Percentiles rank a stretch among this genome's conserved stretches.
phyloP scores from a whole-genome alignment of 2,113 vertebrate species.

The Scalopus aquaticus region DNA sequence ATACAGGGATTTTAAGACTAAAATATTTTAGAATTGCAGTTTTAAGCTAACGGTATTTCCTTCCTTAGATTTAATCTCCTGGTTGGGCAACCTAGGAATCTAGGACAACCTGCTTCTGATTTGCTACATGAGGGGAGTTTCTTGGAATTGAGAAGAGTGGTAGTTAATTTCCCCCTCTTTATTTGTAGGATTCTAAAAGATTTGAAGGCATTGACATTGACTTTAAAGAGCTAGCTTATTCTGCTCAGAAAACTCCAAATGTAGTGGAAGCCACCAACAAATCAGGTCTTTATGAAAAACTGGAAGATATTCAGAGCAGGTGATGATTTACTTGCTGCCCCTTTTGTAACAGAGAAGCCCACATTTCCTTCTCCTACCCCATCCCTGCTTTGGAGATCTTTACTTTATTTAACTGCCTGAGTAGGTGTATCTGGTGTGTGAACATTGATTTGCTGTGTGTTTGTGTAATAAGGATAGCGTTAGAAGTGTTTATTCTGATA shows the following conservation, averaged over 20 bases:
- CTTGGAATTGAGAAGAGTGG: neutral
- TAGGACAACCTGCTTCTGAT: neutral
- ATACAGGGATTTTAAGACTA: neutral
- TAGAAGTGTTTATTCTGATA: neutral
- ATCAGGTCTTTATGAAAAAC: slow-evolving; percentile 89
- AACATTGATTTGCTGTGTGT: neutral
- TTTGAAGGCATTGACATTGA: slow-evolving; percentile 94
- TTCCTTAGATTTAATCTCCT: neutral
- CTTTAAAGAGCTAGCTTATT: slow-evolving; percentile 92
- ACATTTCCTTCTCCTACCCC: neutral
- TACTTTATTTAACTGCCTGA: neutral
- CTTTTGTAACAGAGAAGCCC: neutral
- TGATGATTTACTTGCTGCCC: slow-evolving; percentile 48
- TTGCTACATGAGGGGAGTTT: neutral
- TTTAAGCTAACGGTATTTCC: neutral
- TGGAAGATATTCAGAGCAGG: slow-evolving; percentile 95
- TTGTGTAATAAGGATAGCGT: neutral
- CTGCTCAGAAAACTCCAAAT: slow-evolving; percentile 91
- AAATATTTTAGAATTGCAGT: neutral
- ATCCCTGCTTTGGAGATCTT: neutral
- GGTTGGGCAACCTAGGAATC: too few species aligned
- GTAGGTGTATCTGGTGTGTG: too few species aligned
- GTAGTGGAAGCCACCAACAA: slow-evolving; percentile 94
- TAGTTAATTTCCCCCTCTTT: neutral
- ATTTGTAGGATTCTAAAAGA: slow-evolving; percentile 90